phyloP scores from a whole-genome alignment of 37 sponge, comb jelly and placozoan species.

The Aplysina aerophoba region DNA sequence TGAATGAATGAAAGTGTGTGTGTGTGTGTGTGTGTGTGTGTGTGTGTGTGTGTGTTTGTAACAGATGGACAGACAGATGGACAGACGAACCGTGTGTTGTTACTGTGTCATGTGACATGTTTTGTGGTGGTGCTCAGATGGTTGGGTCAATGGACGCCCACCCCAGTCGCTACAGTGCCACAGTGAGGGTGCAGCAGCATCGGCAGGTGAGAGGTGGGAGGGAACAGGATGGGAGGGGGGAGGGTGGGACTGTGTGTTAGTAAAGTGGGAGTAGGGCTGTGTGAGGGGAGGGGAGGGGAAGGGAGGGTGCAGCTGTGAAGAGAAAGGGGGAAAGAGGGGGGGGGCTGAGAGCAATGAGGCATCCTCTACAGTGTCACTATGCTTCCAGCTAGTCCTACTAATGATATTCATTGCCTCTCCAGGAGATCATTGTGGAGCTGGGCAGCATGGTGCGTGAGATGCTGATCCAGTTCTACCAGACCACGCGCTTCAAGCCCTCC shows the following conservation, averaged over 20 bases:
- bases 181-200: slow-evolving; percentile 82
- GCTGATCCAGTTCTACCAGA: slow-evolving; percentile 87
- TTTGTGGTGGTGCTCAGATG: slow-evolving; percentile 34
- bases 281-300: too few relatives aligned
- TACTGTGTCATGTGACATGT: too few relatives aligned
- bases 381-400: too few relatives aligned
- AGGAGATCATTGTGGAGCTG: slow-evolving; percentile 87
- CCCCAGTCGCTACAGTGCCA: slow-evolving; percentile 81
- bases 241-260: too few relatives aligned
- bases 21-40: background rate
- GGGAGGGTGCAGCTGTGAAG: too few relatives aligned
- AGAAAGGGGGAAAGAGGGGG: too few relatives aligned
- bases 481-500: slow-evolving; percentile 79
- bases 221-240: too few relatives aligned
- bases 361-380: too few relatives aligned
- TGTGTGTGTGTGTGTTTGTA: slow-evolving; percentile 18
- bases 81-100: too few relatives aligned
- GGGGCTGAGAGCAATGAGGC: too few relatives aligned
- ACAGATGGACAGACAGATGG: background rate
- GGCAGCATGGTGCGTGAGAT: slow-evolving; percentile 89
- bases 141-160: slow-evolving; percentile 90
- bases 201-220: slow-evolving; percentile 32
- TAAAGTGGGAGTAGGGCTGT: too few relatives aligned
- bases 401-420: background rate
- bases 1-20: background rate